A percentile compares a stretch with the other conserved stretches of the same genome.
Evolutionary conservation across 30 jellyfish, hydroid and myxozoan genomes (phyloP).

Genomic region (Cassiopea xamachana): DNA sequence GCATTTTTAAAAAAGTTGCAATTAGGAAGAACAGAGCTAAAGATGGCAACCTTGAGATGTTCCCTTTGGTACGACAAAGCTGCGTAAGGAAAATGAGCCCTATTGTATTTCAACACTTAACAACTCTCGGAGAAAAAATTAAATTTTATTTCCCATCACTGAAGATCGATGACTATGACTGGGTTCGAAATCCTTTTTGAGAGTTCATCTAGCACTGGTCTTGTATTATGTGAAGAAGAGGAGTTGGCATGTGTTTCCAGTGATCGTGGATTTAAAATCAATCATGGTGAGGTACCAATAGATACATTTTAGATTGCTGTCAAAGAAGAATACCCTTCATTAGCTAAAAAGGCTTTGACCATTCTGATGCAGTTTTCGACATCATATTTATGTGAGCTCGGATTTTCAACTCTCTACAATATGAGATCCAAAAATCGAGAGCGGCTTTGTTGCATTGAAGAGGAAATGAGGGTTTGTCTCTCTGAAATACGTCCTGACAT

Average conservation of each 20-base stretch:
- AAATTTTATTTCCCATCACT: background rate
- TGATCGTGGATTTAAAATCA: background rate
- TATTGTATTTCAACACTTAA: background rate
- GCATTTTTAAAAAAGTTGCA: background rate
- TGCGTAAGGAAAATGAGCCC: background rate
- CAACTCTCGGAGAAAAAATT: background rate
- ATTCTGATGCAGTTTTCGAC: background rate
- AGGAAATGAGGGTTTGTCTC: background rate
- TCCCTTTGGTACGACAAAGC: background rate
- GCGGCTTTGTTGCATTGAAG: background rate
- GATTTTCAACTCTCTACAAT: background rate
- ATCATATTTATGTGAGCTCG: background rate
- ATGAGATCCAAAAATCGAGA: background rate
- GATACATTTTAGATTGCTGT: background rate
- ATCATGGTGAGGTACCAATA: background rate
- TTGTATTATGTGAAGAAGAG: background rate
- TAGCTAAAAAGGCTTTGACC: background rate
- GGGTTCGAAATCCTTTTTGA: background rate
- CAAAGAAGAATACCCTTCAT: background rate
- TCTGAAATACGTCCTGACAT: background rate
- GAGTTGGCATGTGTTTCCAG: background rate
- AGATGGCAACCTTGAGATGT: background rate
- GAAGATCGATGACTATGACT: background rate
- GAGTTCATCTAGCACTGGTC: background rate
- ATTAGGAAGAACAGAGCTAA: background rate